Evolutionary conservation across 2,113 vertebrate species (phyloP), one percentile per base, ranked within the genome.

Genomic region (Coregonus clupeaformis): DNA sequence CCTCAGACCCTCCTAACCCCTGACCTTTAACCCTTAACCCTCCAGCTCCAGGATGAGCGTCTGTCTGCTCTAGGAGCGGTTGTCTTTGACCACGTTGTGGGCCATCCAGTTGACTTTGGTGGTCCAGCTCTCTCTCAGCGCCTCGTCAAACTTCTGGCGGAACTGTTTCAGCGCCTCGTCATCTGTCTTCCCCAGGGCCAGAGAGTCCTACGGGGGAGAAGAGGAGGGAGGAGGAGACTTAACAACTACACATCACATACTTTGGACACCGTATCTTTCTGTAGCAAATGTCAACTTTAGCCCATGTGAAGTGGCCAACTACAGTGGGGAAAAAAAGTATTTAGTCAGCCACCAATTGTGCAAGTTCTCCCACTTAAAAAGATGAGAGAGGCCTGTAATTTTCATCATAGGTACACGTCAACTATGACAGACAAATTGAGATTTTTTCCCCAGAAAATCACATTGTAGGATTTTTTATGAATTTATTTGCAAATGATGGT

Each of bases 91-190:
- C 78, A 99, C 96, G n/a, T 97, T 99, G 88, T 99, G 98, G 22
- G 98, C 98, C 98, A 99, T 99, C 98, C 98, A 99, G 94, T 99
- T 99, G 82, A 99, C 97, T 94, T 99, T 99, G 84, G 98, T 99
- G 73, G 97, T 98, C 98, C 98, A 99, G 85, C 98, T 99, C 88
- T 99, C 98, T 87, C 97, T 91, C 77, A 99, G 94, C 0, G 98
- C 98, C 91, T 99, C 98, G 22, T 99, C 97, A 84, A 99, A 99
- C 89, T 99, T 99, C 80, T 99, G 97, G 32, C 97, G 95, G 84
- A 99, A 99, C 74, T 99, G 98, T 72, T 99, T 99, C 75, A 99
- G 92, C 11, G 98, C 98, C 55, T 99, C 98, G 0, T 99, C 97
- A 22, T 99, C 98, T 0, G 91, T 97, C 91, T 99, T 98, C 67